phyloP scores from a whole-genome alignment of 2,113 vertebrate genomes.

The Cheilinus undulatus region DNA sequence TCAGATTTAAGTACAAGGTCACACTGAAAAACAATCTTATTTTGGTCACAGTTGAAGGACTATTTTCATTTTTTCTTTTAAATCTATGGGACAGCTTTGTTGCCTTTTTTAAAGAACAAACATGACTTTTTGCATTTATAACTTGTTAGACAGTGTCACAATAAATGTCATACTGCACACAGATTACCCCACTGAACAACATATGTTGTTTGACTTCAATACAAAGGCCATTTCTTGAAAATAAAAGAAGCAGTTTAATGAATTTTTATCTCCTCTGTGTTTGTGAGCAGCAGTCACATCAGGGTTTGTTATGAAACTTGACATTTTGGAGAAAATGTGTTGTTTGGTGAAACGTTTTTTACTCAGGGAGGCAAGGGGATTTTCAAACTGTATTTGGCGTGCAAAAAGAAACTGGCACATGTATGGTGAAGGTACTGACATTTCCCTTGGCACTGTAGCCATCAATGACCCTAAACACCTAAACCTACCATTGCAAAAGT shows the following conservation, averaged over 20 bases:
- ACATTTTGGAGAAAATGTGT: slow-evolving; percentile 43
- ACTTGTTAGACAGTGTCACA: slow-evolving; percentile 48
- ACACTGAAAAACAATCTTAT: slow-evolving; percentile 55
- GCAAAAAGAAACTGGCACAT: slow-evolving; percentile 76
- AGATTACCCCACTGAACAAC: slow-evolving; percentile 43
- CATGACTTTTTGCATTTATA: slow-evolving; percentile 41
- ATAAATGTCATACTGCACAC: slow-evolving; percentile 67
- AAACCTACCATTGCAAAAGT: slow-evolving; percentile 77
- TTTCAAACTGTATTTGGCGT: slow-evolving; percentile 51
- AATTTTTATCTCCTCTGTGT: slow-evolving; percentile 55
- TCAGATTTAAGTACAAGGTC: slow-evolving; percentile 61
- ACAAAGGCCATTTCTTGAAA: slow-evolving; percentile 33
- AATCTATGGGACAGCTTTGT: slow-evolving; percentile 47
- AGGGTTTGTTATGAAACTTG: slow-evolving; percentile 35
- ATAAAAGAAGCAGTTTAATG: slow-evolving; percentile 42
- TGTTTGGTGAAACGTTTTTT: slow-evolving; percentile 29
- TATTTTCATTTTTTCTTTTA: slow-evolving; percentile 37
- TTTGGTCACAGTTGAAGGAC: slow-evolving; percentile 81
- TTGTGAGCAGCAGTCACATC: slow-evolving; percentile 48
- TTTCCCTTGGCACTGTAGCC: slow-evolving; percentile 67
- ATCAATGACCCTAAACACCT: slow-evolving; percentile 61
- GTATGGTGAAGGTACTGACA: slow-evolving; percentile 73
- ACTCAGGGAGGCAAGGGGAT: slow-evolving; percentile 42
- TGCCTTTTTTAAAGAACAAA: slow-evolving; percentile 45
- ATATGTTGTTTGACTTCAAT: slow-evolving; percentile 44